Conservation (phyloP, 2,113 vertebrate species). For the Rallus limicola region DNA sequence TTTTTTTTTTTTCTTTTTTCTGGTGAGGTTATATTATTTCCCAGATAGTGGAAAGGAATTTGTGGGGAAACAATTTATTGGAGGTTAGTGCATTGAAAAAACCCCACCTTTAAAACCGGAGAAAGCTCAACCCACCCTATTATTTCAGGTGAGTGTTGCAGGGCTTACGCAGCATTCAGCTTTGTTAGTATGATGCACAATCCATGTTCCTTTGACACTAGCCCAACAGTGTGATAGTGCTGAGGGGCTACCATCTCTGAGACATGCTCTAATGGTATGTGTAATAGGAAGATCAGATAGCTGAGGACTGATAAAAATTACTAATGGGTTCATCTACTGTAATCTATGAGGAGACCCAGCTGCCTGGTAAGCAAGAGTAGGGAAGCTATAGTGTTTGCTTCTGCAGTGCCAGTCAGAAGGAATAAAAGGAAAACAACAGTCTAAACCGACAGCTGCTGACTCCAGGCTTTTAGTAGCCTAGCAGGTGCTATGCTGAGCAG, state of each 20-base stretch:
- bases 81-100: not conserved
- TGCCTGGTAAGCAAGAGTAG: not conserved
- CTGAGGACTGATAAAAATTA: not conserved
- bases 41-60: not conserved
- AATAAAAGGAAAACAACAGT: not conserved
- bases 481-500: not conserved
- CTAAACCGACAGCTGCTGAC: not conserved
- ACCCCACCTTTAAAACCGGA: not conserved
- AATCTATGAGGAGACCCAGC: not conserved
- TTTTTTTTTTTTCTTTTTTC: not conserved
- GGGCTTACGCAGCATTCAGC: not conserved
- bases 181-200: not conserved
- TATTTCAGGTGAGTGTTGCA: not conserved
- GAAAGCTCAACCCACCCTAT: not conserved
- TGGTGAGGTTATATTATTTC: not conserved
- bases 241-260: not conserved
- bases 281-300: not conserved
- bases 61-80: not conserved
- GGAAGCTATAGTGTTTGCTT: not conserved
- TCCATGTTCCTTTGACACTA: not conserved
- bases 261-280: not conserved
- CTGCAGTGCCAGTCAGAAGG: not conserved
- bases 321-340: not conserved
- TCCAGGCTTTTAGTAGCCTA: not conserved
- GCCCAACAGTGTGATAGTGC: not conserved